Evolutionary conservation across 2,888 invertebrate species (phyloP), one percentile per base, ranked within the genome.

Genomic region (Drosophila putrida): DNA sequence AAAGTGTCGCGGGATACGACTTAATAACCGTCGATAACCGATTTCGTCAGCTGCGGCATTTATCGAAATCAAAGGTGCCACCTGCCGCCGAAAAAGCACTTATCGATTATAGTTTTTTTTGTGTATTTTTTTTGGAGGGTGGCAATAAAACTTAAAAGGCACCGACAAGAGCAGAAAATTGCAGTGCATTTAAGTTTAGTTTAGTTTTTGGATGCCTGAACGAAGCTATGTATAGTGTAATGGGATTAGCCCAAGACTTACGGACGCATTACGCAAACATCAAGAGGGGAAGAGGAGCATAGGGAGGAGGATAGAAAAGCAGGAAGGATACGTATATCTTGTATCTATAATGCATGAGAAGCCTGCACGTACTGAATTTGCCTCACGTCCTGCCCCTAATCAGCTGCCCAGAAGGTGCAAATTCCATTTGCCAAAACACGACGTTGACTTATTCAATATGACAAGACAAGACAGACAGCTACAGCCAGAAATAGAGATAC

Each of bases 211-310:
- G 47, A 50, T 68, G 60, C 74, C 65, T 59, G 60, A 60, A 73
- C 58, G 75, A 61, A 81, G 73, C 47, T 57, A 41, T 43, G 50
- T 20, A 20, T 20, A 33, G 33, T 46, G 46, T 91, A 91, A 91
- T 91, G 88, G 90, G 91, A 91, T 91, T 90, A 91, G 89, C 82
- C 75, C 71, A 78, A 80, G 90, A 88, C 90, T 90, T 90, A 88
- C 90, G 84, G 86, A 87, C 90, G 86, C 90, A 91, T 91, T 91
- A 91, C 75, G 57, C 27, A 62, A 72, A 60, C 55, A 46, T 25
- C 27, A 59, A 33, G 20, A 28, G 20, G 11, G 27, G n/a, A 25
- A 20, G 4, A 28, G 20, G 20, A 6, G 51, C 20, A 20, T 20
- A 36, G 41, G 15, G 39, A 10, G 39, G 11, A 49, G 6, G 8